Evolutionary conservation across 2,113 vertebrate genomes (phyloP), one percentile per base, ranked within the genome.

Genomic region (Hemiprocne comata): DNA sequence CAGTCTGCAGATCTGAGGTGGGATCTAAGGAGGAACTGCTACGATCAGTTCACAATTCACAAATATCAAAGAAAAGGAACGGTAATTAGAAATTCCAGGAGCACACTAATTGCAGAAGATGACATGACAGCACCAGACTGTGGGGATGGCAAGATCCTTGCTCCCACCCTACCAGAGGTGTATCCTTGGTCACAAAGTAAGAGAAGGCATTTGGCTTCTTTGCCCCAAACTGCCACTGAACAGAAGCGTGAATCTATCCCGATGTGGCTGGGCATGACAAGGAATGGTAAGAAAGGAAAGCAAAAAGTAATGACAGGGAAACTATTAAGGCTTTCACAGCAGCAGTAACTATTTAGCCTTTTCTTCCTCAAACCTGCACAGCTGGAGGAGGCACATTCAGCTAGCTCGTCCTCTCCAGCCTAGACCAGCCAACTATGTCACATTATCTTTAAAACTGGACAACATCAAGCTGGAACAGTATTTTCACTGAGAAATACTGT

Each of bases 261-360:
- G 18, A 44, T 0, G 0, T 15, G 40, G 9, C 20, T 34, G 50
- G 46, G 31, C 64, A n/a, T 5, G 44, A 64, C 7, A 4, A 75
- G 62, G 42, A 78, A 51, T 2, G 8, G 42, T 9, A 69, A 80
- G 19, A 60, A 55, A 83, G 9, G 34, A 65, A 50, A 76, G 34
- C 2, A 3, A 54, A 25, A 42, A 55, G 64, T 14, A 87, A 48
- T 40, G 15, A 54, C 42, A 64, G 0, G 0, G 65, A 48, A 54
- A 46, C 28, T n/a, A 25, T 2, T 26, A 10, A 75, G 50, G 13
- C 42, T 46, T 73, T 72, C 61, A 34, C 38, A 67, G 55, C 0
- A 0, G n/a, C 54, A 61, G 38, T 21, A 73, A 61, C 46, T 10
- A 4, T 81, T 73, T 10, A 81, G 17, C 25, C 74, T 67, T 75